Evolutionary conservation across 2,113 vertebrate species (phyloP).

Genomic region (Astur gentilis): DNA sequence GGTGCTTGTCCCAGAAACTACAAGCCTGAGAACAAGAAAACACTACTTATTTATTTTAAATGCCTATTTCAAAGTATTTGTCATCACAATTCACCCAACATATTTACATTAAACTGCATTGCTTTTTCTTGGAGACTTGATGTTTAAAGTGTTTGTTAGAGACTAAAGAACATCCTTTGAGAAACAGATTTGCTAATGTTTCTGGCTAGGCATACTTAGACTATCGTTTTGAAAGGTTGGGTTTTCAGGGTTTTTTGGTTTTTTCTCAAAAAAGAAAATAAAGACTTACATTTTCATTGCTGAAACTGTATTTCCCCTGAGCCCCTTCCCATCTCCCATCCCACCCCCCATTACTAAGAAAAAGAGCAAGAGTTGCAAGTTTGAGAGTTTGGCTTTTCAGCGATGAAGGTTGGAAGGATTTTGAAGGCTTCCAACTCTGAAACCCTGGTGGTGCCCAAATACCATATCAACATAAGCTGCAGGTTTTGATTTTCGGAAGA

Average conservation of each 20-base stretch:
- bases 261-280: background rate
- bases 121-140: background rate
- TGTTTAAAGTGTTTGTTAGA: conserved; percentile 10
- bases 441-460: conserved; percentile 21
- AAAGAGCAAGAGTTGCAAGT: background rate
- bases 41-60: background rate
- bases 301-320: background rate
- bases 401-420: conserved; percentile 28
- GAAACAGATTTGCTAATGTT: background rate
- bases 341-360: background rate
- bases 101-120: background rate
- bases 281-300: background rate
- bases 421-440: conserved; percentile 6
- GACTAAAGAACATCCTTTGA: background rate
- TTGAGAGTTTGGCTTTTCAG: conserved; percentile 34
- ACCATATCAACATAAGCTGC: conserved; percentile 3
- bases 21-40: background rate
- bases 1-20: background rate
- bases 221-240: background rate
- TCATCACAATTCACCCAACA: background rate
- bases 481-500: background rate
- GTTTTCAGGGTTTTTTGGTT: background rate
- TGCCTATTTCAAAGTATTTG: background rate
- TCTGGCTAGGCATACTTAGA: background rate
- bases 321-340: background rate